Evolutionary conservation across 2,797 vertebrate genomes (phyloP).

Genomic region (Tapirus indicus): DNA sequence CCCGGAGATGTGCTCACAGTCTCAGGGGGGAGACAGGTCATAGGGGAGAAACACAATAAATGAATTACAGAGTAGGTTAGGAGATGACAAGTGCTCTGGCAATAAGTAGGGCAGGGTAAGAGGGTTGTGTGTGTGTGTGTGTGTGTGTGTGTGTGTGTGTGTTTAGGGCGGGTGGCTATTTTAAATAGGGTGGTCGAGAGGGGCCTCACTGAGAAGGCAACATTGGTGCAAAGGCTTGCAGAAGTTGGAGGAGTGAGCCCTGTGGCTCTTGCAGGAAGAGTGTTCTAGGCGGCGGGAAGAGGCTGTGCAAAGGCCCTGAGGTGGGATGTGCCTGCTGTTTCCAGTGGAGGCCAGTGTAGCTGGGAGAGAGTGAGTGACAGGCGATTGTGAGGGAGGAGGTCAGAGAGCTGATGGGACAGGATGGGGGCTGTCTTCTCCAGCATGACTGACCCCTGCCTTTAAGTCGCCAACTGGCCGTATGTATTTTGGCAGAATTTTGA

Average conservation of each 20-base stretch:
- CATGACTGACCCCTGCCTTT: not conserved
- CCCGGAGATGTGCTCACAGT: not conserved
- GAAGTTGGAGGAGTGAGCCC: not conserved
- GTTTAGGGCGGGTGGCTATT: not conserved
- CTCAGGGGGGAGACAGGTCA: not conserved
- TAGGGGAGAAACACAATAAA: accelerated
- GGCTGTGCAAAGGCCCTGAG: not conserved
- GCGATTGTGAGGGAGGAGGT: not conserved
- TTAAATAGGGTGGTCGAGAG: not conserved
- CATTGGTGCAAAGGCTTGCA: not conserved
- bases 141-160: accelerated
- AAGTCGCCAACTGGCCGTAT: accelerated
- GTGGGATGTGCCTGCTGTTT: accelerated
- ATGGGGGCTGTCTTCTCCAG: not conserved
- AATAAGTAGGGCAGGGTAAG: no score
- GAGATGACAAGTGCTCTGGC: not conserved
- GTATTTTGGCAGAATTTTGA: not conserved
- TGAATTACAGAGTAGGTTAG: accelerated
- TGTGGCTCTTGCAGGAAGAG: not conserved
- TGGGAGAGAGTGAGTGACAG: not conserved
- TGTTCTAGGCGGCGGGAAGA: not conserved
- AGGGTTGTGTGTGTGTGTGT: no score
- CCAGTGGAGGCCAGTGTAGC: not conserved
- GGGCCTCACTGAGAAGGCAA: not conserved
- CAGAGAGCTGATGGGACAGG: not conserved